A percentile compares a stretch with the other conserved stretches of the same genome.
Conservation (phyloP, 2,888 invertebrate genomes). For the Luperina testacea region DNA sequence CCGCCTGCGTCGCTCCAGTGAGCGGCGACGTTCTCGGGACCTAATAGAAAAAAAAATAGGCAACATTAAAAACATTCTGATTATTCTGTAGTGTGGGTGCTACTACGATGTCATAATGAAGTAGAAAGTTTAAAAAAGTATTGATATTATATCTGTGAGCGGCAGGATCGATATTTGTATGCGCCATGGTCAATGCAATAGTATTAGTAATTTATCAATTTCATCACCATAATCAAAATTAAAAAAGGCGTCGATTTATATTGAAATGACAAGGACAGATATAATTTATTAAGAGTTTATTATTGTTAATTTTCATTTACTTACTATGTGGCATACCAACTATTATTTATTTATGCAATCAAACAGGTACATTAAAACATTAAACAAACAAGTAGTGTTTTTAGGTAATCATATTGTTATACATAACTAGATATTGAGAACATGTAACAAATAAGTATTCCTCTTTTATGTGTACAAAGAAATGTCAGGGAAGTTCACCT, state of each 20-base stretch:
- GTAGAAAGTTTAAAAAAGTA: background rate
- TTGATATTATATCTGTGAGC: background rate
- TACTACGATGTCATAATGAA: background rate
- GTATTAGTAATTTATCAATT: background rate
- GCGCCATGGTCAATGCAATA: background rate
- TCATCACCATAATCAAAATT: conserved; percentile 1
- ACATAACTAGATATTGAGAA: conserved; percentile 14
- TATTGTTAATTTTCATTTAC: conserved; percentile 14
- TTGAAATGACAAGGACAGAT: conserved; percentile 27
- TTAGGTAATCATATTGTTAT: conserved; percentile 1
- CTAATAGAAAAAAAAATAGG: conserved; percentile 65
- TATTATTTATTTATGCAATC: conserved; percentile 9
- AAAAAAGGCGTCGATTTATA: conserved; percentile 10
- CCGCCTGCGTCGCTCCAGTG: conserved; percentile 87
- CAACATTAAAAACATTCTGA: background rate
- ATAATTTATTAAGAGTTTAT: conserved; percentile 16
- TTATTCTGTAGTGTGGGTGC: background rate
- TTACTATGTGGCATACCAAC: background rate
- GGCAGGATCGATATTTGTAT: background rate
- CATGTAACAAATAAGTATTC: background rate
- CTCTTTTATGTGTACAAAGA: background rate
- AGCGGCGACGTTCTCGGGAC: conserved; percentile 89
- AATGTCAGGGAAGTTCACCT: conserved; percentile 68
- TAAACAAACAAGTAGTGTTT: background rate
- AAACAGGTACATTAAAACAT: conserved; percentile 21